Percentiles rank a stretch among this genome's conserved stretches.
Evolutionary conservation across 2,888 invertebrate genomes (phyloP).

Genomic region (Adela reaumurella): DNA sequence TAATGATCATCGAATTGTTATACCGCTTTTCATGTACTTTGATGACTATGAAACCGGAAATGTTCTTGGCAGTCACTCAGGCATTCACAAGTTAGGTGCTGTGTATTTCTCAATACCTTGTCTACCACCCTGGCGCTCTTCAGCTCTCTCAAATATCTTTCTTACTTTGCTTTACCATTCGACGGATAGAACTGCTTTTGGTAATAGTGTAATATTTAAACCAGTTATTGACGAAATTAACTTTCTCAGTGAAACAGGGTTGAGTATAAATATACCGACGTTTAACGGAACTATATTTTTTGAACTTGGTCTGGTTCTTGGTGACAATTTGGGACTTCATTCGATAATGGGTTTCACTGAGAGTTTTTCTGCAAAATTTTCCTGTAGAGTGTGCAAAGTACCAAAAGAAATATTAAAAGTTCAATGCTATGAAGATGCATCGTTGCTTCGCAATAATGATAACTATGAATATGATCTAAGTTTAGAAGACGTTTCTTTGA

Average conservation of each 20-base stretch:
- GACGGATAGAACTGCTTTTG: conserved; percentile 6
- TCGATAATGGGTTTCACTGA: conserved; percentile 10
- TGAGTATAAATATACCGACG: not conserved
- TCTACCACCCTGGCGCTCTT: conserved; percentile 5
- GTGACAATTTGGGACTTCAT: conserved; percentile 12
- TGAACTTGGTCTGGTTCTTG: conserved; percentile 9
- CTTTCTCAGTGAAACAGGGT: conserved; percentile 3
- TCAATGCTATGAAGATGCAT: conserved; percentile 4
- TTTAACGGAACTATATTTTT: conserved; percentile 7
- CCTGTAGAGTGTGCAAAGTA: conserved; percentile 5
- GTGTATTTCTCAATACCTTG: conserved; percentile 8
- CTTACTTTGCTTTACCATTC: conserved; percentile 5
- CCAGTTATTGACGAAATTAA: conserved; percentile 4
- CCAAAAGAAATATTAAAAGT: conserved; percentile 4
- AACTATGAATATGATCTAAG: not conserved
- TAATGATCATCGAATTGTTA: not conserved
- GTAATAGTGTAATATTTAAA: conserved; percentile 6
- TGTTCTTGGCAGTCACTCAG: conserved; percentile 8
- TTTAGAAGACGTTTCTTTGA: conserved; percentile 3
- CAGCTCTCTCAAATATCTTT: conserved; percentile 7
- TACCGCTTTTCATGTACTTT: conserved; percentile 9
- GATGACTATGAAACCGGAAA: conserved; percentile 11
- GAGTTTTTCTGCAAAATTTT: conserved; percentile 9
- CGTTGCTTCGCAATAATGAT: not conserved
- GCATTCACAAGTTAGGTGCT: conserved; percentile 11